Evolutionary conservation across 2,888 invertebrate genomes (phyloP), one percentile per base, ranked within the genome.

Genomic region (Drosophila lutescens): DNA sequence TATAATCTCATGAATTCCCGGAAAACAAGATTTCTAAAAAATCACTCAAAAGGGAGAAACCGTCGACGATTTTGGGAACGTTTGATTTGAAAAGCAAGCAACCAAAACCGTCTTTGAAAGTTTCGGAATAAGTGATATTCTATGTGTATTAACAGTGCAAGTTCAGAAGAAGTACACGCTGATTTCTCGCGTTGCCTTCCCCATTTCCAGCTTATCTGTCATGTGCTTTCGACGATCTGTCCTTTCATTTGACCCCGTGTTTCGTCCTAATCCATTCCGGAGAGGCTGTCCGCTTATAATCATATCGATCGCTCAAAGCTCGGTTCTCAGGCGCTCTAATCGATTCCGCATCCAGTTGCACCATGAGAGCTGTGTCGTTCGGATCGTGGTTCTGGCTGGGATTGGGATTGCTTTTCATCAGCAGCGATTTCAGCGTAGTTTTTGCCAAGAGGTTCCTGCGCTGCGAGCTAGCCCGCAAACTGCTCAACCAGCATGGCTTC

Each of bases 381-480:
- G 66, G 58, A 40, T 36, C 67, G 59, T 53, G 66, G 38, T 53
- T 53, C 32, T 55, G 68, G 56, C 38, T 68, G 68, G 40, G 34
- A 30, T 20, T 49, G 17, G 70, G n/a, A 1, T 2, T 49, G 17
- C 2, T 44, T 40, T 38, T 46, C 26, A 23, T 63, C 36, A 12
- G 32, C 36, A 8, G 9, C 10, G 38, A 23, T n/a, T 61, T 32
- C 32, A 13, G 36, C 41, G 0, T 49, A 36, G 87, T 67, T 34
- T 55, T 55, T 51, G 62, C 79, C 49, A 89, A 89, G 62, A 63
- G 70, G 8, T 91, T 73, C 47, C 69, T 88, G 78, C 89, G 90
- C 53, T 91, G 91, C 46, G 91, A 91, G 53, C 68, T 91, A 62
- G 86, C 86, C 10, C 79, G 77, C 6, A 90, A 90, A 54, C 59